Conservation (phyloP, 2,797 vertebrate genomes). For the Rhynchonycteris naso region DNA sequence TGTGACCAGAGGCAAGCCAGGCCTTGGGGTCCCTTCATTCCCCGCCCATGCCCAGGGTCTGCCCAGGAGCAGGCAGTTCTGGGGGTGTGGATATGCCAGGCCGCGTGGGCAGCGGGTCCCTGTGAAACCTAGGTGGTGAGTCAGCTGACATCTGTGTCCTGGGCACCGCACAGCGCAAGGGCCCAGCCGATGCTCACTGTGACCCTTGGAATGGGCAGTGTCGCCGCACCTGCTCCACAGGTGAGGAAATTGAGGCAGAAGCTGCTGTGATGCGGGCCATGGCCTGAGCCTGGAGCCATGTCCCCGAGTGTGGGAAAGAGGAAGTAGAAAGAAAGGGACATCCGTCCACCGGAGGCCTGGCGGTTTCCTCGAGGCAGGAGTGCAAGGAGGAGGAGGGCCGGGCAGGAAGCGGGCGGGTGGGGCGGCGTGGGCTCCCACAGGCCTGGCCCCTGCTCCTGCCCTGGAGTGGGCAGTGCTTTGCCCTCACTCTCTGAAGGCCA, state of each 20-base stretch:
- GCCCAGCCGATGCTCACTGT: not conserved
- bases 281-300: not conserved
- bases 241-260: not conserved
- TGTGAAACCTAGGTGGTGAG: not conserved
- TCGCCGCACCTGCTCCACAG: accelerated
- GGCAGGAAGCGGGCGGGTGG: conserved; percentile 52
- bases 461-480: not conserved
- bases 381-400: not conserved
- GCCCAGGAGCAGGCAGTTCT: not conserved
- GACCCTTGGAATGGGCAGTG: accelerated
- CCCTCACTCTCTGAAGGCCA: not conserved
- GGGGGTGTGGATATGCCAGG: not conserved
- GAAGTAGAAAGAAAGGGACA: conserved; percentile 74
- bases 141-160: not conserved
- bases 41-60: accelerated
- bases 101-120: not conserved
- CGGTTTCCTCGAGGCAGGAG: conserved; percentile 72
- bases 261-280: not conserved
- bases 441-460: not conserved
- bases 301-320: conserved; percentile 77
- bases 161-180: no score
- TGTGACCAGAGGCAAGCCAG: not conserved
- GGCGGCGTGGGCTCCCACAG: not conserved
- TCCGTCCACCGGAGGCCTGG: conserved; percentile 68
- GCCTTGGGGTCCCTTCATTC: not conserved